Conservation (phyloP, 2,888 invertebrate species). For the Neoitamus cyanurus region DNA sequence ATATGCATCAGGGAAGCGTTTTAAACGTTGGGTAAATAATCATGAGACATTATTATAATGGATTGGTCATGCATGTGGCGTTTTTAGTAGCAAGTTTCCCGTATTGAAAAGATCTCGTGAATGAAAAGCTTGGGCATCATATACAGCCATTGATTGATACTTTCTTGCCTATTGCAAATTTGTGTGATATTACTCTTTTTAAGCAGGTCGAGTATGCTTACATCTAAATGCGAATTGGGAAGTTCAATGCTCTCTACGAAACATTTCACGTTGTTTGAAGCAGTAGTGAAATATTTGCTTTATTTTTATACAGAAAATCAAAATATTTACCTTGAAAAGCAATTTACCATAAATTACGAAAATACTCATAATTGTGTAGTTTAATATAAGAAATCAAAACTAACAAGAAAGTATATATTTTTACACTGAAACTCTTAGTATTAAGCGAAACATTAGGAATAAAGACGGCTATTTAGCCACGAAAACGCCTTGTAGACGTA, state of each 20-base stretch:
- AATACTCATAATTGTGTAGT: conserved; percentile 41
- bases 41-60: background rate
- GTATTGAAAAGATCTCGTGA: conserved; percentile 26
- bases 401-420: conserved; percentile 44
- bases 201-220: conserved; percentile 23
- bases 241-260: conserved; percentile 26
- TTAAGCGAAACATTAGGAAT: conserved; percentile 31
- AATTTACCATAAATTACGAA: conserved; percentile 41
- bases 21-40: background rate
- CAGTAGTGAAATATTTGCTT: conserved; percentile 38
- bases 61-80: background rate
- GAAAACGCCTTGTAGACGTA: conserved; percentile 30
- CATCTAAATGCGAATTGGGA: conserved; percentile 8
- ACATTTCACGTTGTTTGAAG: conserved; percentile 23
- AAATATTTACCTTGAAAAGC: conserved; percentile 35
- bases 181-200: conserved; percentile 42
- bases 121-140: background rate
- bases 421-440: conserved; percentile 36
- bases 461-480: conserved; percentile 6
- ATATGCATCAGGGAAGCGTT: background rate
- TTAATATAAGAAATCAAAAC: conserved; percentile 33
- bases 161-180: conserved; percentile 40
- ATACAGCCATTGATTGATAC: conserved; percentile 29
- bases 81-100: background rate
- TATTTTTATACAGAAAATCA: conserved; percentile 41